These are phyloP conservation scores for Macquaria australasica DNA, from an alignment of 2,113 vertebrate genomes.

Conservation along the genomic window DNA sequence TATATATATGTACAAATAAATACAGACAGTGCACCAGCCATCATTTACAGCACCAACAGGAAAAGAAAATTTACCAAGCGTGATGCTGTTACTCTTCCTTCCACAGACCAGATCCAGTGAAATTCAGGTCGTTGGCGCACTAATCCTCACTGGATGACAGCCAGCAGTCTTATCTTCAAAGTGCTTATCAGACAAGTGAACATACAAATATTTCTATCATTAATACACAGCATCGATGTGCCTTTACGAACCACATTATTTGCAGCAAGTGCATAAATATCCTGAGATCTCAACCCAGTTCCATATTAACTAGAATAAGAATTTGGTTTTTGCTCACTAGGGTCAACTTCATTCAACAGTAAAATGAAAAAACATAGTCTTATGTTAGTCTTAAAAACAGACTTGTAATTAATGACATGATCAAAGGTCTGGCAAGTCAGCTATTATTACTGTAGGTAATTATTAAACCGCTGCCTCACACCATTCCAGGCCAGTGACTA, in stretches of 20 bases:
- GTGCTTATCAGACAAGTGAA: slow-evolving; percentile 47
- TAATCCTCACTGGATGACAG: neutral
- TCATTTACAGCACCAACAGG: slow-evolving; percentile 1
- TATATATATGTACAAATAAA: slow-evolving; percentile 68
- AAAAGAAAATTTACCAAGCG: neutral
- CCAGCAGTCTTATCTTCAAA: slow-evolving; percentile 36
- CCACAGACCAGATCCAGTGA: neutral
- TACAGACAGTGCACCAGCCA: slow-evolving; percentile 45
- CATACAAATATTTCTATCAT: slow-evolving; percentile 33
- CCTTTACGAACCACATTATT: slow-evolving; percentile 18
- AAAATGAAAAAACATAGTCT: slow-evolving; percentile 12
- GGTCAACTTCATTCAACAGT: neutral
- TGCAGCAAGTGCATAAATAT: slow-evolving; percentile 43
- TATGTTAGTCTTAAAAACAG: slow-evolving; percentile 11
- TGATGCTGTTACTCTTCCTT: neutral
- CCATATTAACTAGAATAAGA: neutral
- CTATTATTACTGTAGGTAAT: slow-evolving; percentile 52
- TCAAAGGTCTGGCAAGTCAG: slow-evolving; percentile 57
- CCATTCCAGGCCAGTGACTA: slow-evolving; percentile 27
- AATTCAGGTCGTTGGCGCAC: neutral
- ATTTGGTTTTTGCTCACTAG: slow-evolving; percentile 22
- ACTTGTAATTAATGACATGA: slow-evolving; percentile 31
- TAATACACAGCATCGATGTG: neutral
- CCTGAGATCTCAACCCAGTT: slow-evolving; percentile 35
- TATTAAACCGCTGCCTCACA: slow-evolving; percentile 56